Evolutionary conservation across 1,140 invertebrate genomes (phyloP), one percentile per base, ranked within the genome.

Genomic region (Branchinecta lynchi): DNA sequence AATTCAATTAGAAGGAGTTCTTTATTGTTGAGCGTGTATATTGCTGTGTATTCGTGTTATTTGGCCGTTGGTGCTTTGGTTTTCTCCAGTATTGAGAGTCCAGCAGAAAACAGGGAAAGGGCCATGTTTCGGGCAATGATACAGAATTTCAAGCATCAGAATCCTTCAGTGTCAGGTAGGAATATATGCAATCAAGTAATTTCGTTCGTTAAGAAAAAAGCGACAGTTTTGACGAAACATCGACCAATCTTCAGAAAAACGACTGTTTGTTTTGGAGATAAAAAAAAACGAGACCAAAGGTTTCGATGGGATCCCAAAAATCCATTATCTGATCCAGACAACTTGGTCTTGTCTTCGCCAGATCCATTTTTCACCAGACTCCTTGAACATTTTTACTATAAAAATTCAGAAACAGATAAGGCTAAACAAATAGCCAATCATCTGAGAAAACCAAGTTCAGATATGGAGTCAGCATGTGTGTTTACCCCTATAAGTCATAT

Each of bases 31-130:
- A 67, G 78, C 12, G 73, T 82, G 43, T 86, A 84, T 71, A 74
- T 84, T 8, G 75, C 88, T 0, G 85, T 87, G 74, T 91, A 89
- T 73, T 78, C 86, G 20, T 80, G 84, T 7, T 92, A 88, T 77
- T 79, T 92, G 70, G 78, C 87, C 12, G 80, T 87, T 66, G 89
- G 89, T 1, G 87, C 87, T 0, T 77, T 87, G 45, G 83, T 90
- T 45, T 92, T 92, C 77, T 86, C 88, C 71, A 82, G 84, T 15
- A 78, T 92, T 68, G 90, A 92, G 78, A 82, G 83, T 2, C 86
- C 87, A 0, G 74, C 82, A 66, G 88, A 91, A 76, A 78, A 80
- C 66, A 76, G 81, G 43, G 77, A 84, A 3, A 79, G 81, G 66
- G 75, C 80, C 12, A 78, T 81, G 45, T 75, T 89, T 10, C 78